Base-by-base conservation (phyloP, 37 sponge, comb jelly and placozoan species). In the Beroe ovata region DNA sequence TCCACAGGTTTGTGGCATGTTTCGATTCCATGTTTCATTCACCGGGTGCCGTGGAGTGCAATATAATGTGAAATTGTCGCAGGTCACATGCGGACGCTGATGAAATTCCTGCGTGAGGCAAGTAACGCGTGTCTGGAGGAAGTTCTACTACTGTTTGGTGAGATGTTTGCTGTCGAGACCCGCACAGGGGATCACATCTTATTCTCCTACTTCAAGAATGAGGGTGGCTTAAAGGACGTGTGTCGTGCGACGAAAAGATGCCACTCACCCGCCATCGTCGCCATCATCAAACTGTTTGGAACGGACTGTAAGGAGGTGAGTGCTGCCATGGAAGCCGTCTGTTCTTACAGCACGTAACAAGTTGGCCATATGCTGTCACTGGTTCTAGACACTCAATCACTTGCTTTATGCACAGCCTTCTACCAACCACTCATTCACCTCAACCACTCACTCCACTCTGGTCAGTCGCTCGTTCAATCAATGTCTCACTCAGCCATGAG, bases 211-310 rank as follows among this genome's bases (percentile, higher is more conserved):
- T 66, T 66, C 69, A 66, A 66, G 36, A 37, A 66, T 19, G 69
- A 66, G 36, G 69, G 69, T 6, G 69, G 69, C 8, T 1, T 66
- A 3, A 66, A 14, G 30, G 69, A 66, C 36, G 69, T 66, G 33
- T 66, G 69, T 66, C 25, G 36, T 14, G 69, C 69, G 1, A 66
- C 69, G 4, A 66, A 30, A 33, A 26, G 69, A 32, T 29, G 32
- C 18, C 1, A 66, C 69, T 66, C 69, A 34, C 25, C 69, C 8
- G 69, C 69, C 34, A 16, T 66, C 36, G 34, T 66, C 36, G 69
- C 8, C 4, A 66, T 66, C 35, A 37, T 66, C 6, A 66, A 66
- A 1, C 19, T 30, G 19, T 32, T 66, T 37, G 69, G 30, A 29
- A 25, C 30, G 36, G 35, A 66, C 2, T 29, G 36, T 4, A 26